Evolutionary conservation across 2,797 vertebrate genomes (phyloP).

Genomic region (Rhabdomys pumilio): DNA sequence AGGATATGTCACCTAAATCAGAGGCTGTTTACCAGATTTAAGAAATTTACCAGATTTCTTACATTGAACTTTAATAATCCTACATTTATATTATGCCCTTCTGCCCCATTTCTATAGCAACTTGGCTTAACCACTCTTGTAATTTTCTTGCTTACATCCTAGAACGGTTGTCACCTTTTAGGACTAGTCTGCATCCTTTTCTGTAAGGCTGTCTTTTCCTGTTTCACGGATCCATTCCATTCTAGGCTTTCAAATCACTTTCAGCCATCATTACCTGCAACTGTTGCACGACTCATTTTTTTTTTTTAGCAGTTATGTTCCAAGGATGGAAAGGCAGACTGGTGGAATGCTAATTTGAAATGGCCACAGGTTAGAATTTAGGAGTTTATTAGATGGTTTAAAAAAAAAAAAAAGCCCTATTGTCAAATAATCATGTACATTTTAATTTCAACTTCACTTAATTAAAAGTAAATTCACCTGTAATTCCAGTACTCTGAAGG

Average conservation of each 20-base stretch:
- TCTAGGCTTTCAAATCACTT: slow-evolving; percentile 19
- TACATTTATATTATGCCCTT: background rate
- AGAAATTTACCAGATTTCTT: background rate
- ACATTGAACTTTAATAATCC: background rate
- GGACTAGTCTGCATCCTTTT: slow-evolving; percentile 13
- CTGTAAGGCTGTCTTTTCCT: slow-evolving; percentile 32
- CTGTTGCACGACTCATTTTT: slow-evolving; percentile 43
- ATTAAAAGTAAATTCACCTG: slow-evolving; percentile 31
- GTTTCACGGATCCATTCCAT: slow-evolving; percentile 4
- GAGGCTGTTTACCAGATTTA: slow-evolving; percentile 33
- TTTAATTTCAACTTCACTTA: slow-evolving; percentile 57
- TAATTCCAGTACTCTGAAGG: background rate
- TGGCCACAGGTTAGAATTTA: slow-evolving; percentile 5
- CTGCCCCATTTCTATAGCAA: background rate
- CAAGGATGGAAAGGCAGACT: background rate
- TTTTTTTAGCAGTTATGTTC: background rate
- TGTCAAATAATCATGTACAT: background rate
- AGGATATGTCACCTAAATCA: slow-evolving; percentile 11
- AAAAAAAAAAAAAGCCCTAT: background rate
- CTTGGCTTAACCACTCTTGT: background rate
- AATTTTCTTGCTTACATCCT: slow-evolving; percentile 1
- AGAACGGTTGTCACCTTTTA: background rate
- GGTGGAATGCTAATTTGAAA: slow-evolving; percentile 21
- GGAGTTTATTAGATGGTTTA: background rate
- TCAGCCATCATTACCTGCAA: slow-evolving; percentile 27